Base-by-base conservation (phyloP, 1,140 invertebrate genomes). In the Aphaenogaster floridana region DNA sequence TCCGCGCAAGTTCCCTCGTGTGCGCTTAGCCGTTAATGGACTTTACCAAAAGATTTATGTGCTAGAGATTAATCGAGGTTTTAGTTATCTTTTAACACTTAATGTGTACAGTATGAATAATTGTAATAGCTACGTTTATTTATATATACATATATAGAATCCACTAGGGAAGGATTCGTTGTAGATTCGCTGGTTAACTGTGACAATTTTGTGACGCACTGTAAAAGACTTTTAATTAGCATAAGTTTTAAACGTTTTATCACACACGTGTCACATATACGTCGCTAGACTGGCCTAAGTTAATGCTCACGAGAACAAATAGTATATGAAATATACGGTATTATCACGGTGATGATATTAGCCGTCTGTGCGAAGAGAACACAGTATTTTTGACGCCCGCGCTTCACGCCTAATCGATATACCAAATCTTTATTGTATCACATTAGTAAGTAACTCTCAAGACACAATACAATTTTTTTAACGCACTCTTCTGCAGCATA, bases 341-440 rank as follows among this genome's bases (percentile, higher is more conserved):
- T 74, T n/a, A 59, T 17, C n/a, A 54, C 39, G 34, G n/a, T 59
- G 34, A 71, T 63, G 77, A 79, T 63, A 86, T 57, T 86, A 21
- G 36, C 45, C 64, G 45, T 74, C 4, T 71, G 34, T 69, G 77
- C 76, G 21, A 76, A 84, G 54, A 50, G 57, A 64, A 69, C 66
- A 88, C 28, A 48, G 48, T 83, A 86, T 86, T 83, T 85, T 90
- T 83, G 61, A 86, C 57, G 57, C 39, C 50, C 39, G 50, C 63
- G 61, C 59, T 78, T 90, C 61, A 88, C n/a, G 85, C 90, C 86
- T 91, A 90, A 91, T 39, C 15, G 72, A 88, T 84, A 88, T 86
- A 91, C 72, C 77, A 90, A 91, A 91, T 90, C 64, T 59, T n/a
- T 86, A 88, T 79, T 87, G 48, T 85, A 88, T 86, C 78, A 39